Conservation (phyloP, 30 jellyfish, hydroid and myxozoan genomes). For the Cassiopea xamachana region DNA sequence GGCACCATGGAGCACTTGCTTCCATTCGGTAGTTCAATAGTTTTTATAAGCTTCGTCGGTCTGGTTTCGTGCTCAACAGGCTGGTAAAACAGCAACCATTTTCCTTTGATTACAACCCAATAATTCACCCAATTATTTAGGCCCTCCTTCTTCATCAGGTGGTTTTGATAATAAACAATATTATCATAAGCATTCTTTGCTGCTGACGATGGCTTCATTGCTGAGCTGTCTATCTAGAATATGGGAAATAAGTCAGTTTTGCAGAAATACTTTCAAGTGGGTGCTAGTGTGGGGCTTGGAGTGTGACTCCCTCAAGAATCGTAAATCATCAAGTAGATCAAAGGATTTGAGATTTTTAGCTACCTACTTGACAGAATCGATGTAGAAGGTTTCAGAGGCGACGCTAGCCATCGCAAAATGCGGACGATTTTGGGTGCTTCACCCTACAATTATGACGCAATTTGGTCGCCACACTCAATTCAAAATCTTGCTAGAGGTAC, state of each 20-base stretch:
- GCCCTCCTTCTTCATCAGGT: constrained; percentile 91
- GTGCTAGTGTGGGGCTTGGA: not conserved
- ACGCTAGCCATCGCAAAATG: not conserved
- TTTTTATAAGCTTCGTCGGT: constrained; percentile 69
- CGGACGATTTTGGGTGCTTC: too few species aligned
- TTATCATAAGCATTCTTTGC: constrained; percentile 41
- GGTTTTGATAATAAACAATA: constrained; percentile 81
- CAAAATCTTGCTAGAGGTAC: too few species aligned
- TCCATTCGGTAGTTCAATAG: constrained; percentile 79
- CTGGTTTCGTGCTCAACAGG: constrained; percentile 32
- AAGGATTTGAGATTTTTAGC: not conserved
- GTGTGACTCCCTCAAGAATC: not conserved
- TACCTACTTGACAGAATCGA: not conserved
- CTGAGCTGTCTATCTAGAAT: not conserved
- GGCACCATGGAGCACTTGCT: constrained; percentile 87
- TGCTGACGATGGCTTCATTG: constrained; percentile 52
- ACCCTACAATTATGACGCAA: too few species aligned
- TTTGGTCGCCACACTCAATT: too few species aligned
- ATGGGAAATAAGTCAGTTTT: not conserved
- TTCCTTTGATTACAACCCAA: constrained; percentile 92
- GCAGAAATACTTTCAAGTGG: not conserved
- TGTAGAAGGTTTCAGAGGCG: not conserved
- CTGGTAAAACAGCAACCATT: constrained; percentile 93
- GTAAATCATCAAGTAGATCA: not conserved
- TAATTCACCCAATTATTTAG: constrained; percentile 83